Percentiles rank a stretch among this genome's conserved stretches.
Evolutionary conservation across 2,797 vertebrate species (phyloP).

Genomic region (Otolemur crassicaudatus): DNA sequence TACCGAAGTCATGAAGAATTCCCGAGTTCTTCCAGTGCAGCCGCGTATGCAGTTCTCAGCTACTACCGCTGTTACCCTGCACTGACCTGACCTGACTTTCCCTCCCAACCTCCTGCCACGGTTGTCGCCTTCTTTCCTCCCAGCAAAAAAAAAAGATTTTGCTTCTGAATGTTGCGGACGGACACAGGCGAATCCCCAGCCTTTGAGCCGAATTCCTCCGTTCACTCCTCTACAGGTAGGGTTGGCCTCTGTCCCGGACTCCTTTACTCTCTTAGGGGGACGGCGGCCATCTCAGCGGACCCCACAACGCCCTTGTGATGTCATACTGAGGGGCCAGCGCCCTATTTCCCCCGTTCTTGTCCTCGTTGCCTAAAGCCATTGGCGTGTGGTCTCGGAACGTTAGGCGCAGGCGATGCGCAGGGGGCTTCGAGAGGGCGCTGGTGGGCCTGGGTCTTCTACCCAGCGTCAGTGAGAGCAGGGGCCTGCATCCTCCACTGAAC

Average conservation of each 20-base stretch:
- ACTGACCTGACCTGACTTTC: not conserved
- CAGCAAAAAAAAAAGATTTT: not conserved
- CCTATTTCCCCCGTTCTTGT: not conserved
- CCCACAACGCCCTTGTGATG: not conserved
- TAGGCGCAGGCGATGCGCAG: not conserved
- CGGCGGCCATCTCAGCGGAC: not conserved
- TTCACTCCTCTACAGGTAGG: not conserved
- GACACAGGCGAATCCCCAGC: not conserved
- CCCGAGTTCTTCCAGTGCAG: not conserved
- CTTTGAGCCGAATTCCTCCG: not conserved
- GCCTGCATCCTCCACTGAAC: not conserved
- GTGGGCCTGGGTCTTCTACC: not conserved
- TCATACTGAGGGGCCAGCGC: not conserved
- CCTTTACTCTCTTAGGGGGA: not conserved
- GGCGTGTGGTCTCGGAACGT: not conserved
- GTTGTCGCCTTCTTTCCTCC: not conserved
- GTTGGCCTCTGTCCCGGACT: not conserved
- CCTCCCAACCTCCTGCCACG: not conserved
- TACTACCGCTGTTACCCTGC: not conserved
- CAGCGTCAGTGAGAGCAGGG: not conserved
- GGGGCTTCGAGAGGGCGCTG: not conserved
- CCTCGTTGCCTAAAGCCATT: not conserved
- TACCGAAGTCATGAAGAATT: not conserved
- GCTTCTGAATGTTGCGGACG: not conserved
- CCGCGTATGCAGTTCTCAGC: not conserved